A percentile compares a stretch with the other conserved stretches of the same genome.
These are phyloP conservation scores for Silurus aristotelis DNA, from an alignment of 2,797 vertebrate species.

Conservation along the genomic window DNA sequence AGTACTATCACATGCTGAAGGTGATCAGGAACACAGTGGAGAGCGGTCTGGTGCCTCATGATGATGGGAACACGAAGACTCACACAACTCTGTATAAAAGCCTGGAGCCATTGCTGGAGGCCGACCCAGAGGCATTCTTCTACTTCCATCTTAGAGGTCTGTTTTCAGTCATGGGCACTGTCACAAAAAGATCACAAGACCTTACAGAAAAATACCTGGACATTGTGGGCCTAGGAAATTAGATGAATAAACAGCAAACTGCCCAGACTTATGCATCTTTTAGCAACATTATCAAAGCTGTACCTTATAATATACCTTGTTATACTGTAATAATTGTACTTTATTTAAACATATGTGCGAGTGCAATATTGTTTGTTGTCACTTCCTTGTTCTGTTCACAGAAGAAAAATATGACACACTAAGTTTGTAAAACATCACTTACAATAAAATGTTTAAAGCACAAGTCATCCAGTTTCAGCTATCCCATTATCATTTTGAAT, in stretches of 20 bases:
- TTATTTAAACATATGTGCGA: not conserved
- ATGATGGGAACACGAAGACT: conserved; percentile 58
- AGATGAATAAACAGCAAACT: not conserved
- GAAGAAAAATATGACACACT: not conserved
- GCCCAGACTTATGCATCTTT: not conserved
- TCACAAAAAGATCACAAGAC: conserved; percentile 78
- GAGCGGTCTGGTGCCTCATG: conserved; percentile 66
- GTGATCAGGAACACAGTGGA: conserved; percentile 79
- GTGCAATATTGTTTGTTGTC: conserved; percentile 22
- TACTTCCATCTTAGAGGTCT: conserved; percentile 82
- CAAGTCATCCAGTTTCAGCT: not conserved
- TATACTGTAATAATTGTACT: not conserved
- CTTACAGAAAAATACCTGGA: conserved; percentile 85
- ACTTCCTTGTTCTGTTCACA: not conserved
- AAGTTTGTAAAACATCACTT: not conserved
- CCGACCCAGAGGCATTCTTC: conserved; percentile 77
- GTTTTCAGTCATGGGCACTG: conserved; percentile 78
- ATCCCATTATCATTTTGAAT: too few relatives aligned
- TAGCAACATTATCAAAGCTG: not conserved
- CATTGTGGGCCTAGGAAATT: conserved; percentile 71
- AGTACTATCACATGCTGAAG: conserved; percentile 82
- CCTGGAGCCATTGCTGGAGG: conserved; percentile 57
- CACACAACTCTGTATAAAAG: conserved; percentile 23
- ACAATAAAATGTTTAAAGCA: not conserved
- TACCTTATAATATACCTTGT: not conserved